Conservation (phyloP, 2,797 vertebrate species). For the Pangasius sanitwongsei region DNA sequence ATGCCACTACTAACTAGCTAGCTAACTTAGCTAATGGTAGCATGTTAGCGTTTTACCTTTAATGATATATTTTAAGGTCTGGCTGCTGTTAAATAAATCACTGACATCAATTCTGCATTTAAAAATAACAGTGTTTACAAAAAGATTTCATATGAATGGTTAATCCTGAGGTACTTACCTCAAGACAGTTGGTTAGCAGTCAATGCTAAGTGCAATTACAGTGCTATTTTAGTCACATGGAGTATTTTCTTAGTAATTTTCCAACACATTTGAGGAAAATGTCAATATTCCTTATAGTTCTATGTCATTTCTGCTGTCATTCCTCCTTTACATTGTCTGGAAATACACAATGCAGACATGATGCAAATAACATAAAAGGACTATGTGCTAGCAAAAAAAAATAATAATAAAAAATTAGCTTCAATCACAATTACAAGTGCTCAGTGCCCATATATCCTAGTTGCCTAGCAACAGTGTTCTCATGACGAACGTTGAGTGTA, state of each 20-base stretch:
- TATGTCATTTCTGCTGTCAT: background rate
- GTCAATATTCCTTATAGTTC: background rate
- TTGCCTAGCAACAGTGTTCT: slow-evolving; percentile 28
- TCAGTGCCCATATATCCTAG: background rate
- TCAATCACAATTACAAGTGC: background rate
- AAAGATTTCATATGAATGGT: background rate
- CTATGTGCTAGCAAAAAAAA: background rate
- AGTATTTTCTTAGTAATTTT: background rate
- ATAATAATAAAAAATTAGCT: background rate
- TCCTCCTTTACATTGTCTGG: background rate
- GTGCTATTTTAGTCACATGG: background rate
- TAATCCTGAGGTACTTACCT: background rate
- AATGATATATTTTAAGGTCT: background rate
- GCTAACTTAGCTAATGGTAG: background rate
- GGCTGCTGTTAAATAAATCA: background rate
- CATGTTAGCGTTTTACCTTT: background rate
- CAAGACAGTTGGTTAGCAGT: no score
- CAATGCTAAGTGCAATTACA: background rate
- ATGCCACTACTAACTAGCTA: background rate
- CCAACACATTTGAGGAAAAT: no score
- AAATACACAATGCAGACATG: background rate
- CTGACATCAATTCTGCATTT: background rate
- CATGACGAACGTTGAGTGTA: background rate
- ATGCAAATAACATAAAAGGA: background rate
- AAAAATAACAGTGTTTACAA: background rate